These are phyloP conservation scores for Tenthredo distinguenda DNA, from an alignment of 2,888 invertebrate genomes.

Conservation along the genomic window DNA sequence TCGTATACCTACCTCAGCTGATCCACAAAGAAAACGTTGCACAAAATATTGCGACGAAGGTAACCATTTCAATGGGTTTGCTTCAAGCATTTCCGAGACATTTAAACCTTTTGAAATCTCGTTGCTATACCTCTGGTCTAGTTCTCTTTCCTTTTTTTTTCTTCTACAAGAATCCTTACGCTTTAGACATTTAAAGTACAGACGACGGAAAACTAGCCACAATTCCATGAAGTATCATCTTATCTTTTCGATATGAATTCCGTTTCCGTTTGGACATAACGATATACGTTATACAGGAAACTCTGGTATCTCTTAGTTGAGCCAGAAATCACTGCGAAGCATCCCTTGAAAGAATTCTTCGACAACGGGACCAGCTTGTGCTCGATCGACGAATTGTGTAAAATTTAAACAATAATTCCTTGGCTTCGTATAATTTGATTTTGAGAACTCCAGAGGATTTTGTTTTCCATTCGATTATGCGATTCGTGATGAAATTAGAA, in stretches of 20 bases:
- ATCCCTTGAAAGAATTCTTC: background rate
- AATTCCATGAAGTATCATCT: background rate
- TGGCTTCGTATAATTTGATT: too few species aligned
- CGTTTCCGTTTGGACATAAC: background rate
- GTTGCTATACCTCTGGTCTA: background rate
- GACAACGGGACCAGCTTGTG: too few species aligned
- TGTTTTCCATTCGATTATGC: too few species aligned
- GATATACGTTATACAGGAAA: background rate
- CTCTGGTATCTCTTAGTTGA: background rate
- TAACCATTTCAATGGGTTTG: background rate
- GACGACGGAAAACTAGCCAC: background rate
- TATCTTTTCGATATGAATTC: conserved; percentile 16
- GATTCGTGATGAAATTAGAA: too few species aligned
- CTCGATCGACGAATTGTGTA: too few species aligned
- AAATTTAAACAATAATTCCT: too few species aligned
- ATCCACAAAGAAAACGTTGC: conserved; percentile 42
- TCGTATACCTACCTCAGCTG: conserved; percentile 40
- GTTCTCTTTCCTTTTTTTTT: background rate
- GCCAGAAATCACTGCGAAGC: background rate
- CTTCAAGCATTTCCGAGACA: background rate
- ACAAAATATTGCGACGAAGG: conserved; percentile 28
- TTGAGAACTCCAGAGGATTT: too few species aligned
- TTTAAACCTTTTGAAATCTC: conserved; percentile 23
- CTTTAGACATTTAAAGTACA: background rate
- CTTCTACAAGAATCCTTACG: background rate